A percentile compares a stretch with the other conserved stretches of the same genome.
phyloP scores from a whole-genome alignment of 1,140 invertebrate species.

The Berghia stephanieae region DNA sequence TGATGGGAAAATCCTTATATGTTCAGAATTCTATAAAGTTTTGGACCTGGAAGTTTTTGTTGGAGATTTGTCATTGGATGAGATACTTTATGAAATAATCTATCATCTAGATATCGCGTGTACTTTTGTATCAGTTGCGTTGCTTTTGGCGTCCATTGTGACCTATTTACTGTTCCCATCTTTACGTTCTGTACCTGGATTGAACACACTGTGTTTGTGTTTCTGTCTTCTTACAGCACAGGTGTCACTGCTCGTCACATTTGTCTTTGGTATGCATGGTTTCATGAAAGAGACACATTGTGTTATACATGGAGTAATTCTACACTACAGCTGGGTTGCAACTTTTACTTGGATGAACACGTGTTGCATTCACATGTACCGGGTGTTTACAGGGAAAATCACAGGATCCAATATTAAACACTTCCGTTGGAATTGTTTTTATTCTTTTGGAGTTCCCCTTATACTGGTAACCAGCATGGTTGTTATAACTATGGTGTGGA shows the following conservation, averaged over 20 bases:
- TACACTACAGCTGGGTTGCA: constrained; percentile 90
- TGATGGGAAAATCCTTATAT: too few relatives aligned
- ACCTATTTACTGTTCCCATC: constrained; percentile 63
- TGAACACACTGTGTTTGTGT: constrained; percentile 65
- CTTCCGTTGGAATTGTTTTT: background rate
- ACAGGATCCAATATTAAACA: background rate
- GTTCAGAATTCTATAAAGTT: too few relatives aligned
- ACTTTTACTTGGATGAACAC: constrained; percentile 95
- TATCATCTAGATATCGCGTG: too few relatives aligned
- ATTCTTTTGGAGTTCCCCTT: background rate
- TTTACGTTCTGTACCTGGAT: constrained; percentile 67
- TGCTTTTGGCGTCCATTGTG: constrained; percentile 61
- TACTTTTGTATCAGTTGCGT: constrained; percentile 64
- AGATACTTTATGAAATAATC: too few relatives aligned
- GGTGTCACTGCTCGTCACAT: constrained; percentile 63
- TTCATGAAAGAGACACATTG: constrained; percentile 44
- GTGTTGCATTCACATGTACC: constrained; percentile 73
- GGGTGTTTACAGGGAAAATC: constrained; percentile 67
- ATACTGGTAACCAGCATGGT: constrained; percentile 2
- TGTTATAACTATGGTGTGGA: background rate
- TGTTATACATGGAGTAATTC: constrained; percentile 74
- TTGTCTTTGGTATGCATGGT: background rate
- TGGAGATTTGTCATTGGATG: too few relatives aligned
- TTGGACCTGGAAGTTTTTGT: too few relatives aligned
- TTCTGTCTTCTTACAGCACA: constrained; percentile 64